Evolutionary conservation across 2,113 vertebrate species (phyloP).

Genomic region (Pteropus alecto): DNA sequence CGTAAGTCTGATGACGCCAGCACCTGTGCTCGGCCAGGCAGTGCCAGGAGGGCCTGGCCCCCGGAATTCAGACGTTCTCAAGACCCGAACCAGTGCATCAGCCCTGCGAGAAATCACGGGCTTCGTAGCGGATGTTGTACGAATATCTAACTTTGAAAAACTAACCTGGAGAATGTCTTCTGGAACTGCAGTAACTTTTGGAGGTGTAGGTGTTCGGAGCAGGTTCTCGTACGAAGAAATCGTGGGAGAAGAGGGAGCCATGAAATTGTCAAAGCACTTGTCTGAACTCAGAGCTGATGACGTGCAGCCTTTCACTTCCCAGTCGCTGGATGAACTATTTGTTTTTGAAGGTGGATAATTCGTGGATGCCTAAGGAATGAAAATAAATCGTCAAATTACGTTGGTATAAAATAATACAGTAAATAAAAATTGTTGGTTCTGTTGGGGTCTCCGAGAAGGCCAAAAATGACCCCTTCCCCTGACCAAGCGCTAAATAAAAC

Average conservation of each 20-base stretch:
- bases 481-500: background rate
- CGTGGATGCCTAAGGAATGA: slow-evolving; percentile 40
- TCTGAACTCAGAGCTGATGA: slow-evolving; percentile 62
- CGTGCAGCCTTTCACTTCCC: slow-evolving; percentile 34
- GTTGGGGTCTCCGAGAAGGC: background rate
- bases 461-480: background rate
- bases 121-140: background rate
- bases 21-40: background rate
- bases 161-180: slow-evolving; percentile 84
- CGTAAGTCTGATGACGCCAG: background rate
- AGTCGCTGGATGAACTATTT: slow-evolving; percentile 22
- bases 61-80: background rate
- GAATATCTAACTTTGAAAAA: background rate
- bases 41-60: background rate
- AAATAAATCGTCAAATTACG: slow-evolving; percentile 35
- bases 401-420: background rate
- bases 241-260: slow-evolving; percentile 75
- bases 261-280: slow-evolving; percentile 68
- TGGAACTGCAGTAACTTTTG: slow-evolving; percentile 84
- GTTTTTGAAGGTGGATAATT: slow-evolving; percentile 26
- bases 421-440: slow-evolving; percentile 1
- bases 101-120: background rate
- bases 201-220: slow-evolving; percentile 81
- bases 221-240: slow-evolving; percentile 80
- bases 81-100: background rate